Evolutionary conservation across 2,113 vertebrate species (phyloP), one percentile per base, ranked within the genome.

Genomic region (Trematocara marginatum): DNA sequence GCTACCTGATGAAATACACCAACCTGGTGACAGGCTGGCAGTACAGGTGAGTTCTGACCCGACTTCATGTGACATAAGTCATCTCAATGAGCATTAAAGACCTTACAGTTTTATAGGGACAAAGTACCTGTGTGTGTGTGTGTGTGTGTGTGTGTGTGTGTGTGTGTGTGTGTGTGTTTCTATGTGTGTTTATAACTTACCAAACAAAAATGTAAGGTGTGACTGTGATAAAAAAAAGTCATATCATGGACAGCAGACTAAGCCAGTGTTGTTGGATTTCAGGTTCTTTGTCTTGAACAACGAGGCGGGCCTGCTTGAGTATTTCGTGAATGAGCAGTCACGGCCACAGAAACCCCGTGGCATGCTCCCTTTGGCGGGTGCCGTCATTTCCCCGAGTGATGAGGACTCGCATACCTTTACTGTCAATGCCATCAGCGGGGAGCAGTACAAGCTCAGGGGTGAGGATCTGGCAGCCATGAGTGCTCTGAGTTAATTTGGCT

Each of bases 1-100:
- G 99, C 26, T 99, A 99, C 92, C 93, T 99, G 90, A 99, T 99
- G 98, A 99, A 99, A 90, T 99, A 99, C 54, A 99, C 99, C 74
- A 99, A 99, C 93, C 97, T 99, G 3, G 99, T 99, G 82, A 99
- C 99, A 45, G 99, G 99, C 31, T 99, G 99, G 99, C 99, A 99
- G 57, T 99, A 97, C 90, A 96, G 99, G 99, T 99, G 96, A 97
- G 97, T 92, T 15, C 53, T 5, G 13, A 31, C 3, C 8, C 13
- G 18, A 35, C 3, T 51, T 61, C 31, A 18, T 54, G 4, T 56
- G 34, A 7, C 66, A 71, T 15, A 23, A 66, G 18, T 20, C 2
- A n/a, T 38, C 16, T 64, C 57, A 26, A 45, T 26, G 40, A 16
- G 35, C 40, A 9, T 45, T 71, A 45, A 71, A 26, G 40, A 26